These are phyloP conservation scores for Microchrysa polita DNA, from an alignment of 2,888 invertebrate genomes.

Conservation along the genomic window DNA sequence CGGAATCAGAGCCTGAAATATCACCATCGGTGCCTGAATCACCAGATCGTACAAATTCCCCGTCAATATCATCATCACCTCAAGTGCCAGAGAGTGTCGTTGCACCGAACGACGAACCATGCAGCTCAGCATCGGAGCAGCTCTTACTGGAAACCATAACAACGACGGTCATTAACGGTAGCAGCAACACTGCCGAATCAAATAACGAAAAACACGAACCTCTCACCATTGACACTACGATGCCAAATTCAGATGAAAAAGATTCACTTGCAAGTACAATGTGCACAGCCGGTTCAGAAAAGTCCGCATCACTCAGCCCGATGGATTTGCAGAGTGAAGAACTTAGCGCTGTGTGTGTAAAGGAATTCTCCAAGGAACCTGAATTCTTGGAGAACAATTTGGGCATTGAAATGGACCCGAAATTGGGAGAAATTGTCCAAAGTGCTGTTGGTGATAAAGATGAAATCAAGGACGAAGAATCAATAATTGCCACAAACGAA, in stretches of 20 bases:
- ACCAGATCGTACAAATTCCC: neutral
- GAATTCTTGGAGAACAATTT: constrained; percentile 64
- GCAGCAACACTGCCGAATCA: constrained; percentile 28
- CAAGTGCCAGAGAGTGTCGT: constrained; percentile 29
- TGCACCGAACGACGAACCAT: constrained; percentile 7
- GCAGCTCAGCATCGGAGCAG: constrained; percentile 14
- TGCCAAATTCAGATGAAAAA: constrained; percentile 42
- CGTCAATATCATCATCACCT: neutral
- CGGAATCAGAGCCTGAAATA: neutral
- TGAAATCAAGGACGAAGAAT: constrained; percentile 18
- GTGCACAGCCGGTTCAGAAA: constrained; percentile 51
- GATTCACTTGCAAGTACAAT: constrained; percentile 35
- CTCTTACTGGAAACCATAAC: constrained; percentile 22
- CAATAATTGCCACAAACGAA: neutral
- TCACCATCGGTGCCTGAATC: constrained; percentile 33
- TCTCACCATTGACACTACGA: constrained; percentile 48
- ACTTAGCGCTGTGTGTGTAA: constrained; percentile 63
- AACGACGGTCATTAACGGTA: neutral
- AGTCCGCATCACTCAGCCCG: constrained; percentile 61
- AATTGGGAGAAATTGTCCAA: constrained; percentile 64
- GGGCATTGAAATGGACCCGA: constrained; percentile 64
- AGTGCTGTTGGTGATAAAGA: constrained; percentile 51
- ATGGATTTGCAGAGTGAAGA: constrained; percentile 61
- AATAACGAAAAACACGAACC: constrained; percentile 32
- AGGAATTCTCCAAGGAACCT: constrained; percentile 64